A percentile compares a stretch with the other conserved stretches of the same genome.
Conservation (phyloP, 2,113 vertebrate species). For the Pyrgilauda ruficollis region DNA sequence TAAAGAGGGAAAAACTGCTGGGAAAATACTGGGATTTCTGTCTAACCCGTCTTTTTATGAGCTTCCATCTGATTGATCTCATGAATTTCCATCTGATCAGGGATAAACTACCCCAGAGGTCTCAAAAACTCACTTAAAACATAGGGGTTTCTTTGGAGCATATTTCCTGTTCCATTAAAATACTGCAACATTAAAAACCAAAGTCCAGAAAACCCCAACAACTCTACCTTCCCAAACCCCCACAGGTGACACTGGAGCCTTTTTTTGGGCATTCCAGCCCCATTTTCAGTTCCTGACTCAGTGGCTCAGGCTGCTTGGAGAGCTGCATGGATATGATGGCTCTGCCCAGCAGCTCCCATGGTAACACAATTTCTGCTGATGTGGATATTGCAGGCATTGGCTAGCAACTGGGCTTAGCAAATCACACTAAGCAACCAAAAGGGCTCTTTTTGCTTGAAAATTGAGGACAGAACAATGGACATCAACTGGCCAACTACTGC, state of each 20-base stretch:
- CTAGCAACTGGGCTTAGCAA: background rate
- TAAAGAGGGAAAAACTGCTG: background rate
- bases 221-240: background rate
- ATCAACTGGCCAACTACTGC: background rate
- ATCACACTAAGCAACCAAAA: background rate
- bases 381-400: background rate
- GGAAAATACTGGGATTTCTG: background rate
- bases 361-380: background rate
- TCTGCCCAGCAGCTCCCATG: background rate
- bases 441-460: background rate
- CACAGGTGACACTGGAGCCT: background rate
- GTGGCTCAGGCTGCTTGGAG: background rate
- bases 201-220: background rate
- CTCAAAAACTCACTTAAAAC: background rate
- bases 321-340: background rate
- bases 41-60: background rate
- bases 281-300: background rate
- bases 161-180: background rate
- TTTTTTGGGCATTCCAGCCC: background rate
- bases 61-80: background rate
- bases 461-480: background rate
- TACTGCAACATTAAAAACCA: background rate
- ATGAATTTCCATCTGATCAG: background rate
- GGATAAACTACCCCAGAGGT: background rate
- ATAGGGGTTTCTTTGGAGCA: background rate